A percentile compares a stretch with the other conserved stretches of the same genome.
Evolutionary conservation across 53 echinoderm and acorn worm species (phyloP).

Genomic region (Mesocentrotus franciscanus): DNA sequence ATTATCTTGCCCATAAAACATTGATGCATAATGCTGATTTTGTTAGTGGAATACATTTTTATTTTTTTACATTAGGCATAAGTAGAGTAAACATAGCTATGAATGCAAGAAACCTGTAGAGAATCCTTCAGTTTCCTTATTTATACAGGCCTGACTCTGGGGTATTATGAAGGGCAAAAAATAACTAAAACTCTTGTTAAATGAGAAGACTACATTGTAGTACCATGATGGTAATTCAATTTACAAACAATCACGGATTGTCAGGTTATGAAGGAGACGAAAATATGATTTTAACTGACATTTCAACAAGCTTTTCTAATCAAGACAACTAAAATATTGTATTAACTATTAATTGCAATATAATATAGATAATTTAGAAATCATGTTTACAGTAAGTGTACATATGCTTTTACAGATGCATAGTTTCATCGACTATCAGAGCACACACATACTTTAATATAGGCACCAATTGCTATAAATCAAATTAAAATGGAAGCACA

Average conservation of each 20-base stretch:
- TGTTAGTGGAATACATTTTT: no score
- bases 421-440: neutral
- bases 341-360: neutral
- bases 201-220: no score
- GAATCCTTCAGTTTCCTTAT: no score
- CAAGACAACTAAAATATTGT: neutral
- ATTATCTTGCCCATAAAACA: no score
- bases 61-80: no score
- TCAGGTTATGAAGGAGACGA: neutral
- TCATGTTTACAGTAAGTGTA: neutral
- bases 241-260: neutral
- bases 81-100: no score
- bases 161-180: no score
- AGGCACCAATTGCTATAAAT: neutral
- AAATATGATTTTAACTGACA: neutral
- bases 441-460: neutral
- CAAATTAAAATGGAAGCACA: neutral
- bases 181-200: no score
- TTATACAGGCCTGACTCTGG: no score
- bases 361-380: neutral
- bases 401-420: neutral
- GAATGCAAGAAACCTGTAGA: no score
- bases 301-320: neutral
- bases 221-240: neutral
- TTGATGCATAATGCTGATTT: no score